Evolutionary conservation across 1,140 invertebrate species (phyloP), one percentile per base, ranked within the genome.

Genomic region (Pseudachorutes palmiensis): DNA sequence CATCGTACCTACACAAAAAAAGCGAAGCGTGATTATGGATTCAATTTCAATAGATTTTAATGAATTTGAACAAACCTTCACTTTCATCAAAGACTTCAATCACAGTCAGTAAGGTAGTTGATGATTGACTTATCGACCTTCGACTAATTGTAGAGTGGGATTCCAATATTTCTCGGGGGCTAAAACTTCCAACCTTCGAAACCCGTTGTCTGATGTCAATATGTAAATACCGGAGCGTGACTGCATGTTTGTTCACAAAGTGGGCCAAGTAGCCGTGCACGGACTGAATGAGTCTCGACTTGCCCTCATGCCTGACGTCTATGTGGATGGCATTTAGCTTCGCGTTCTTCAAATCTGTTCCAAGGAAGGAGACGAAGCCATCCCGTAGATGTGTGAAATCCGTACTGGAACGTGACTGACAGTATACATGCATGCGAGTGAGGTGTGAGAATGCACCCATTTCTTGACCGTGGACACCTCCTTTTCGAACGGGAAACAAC

Each of bases 401-500:
- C n/a, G n/a, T n/a, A n/a, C n/a, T n/a, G n/a, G n/a, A n/a, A n/a
- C n/a, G n/a, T n/a, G n/a, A n/a, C n/a, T n/a, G n/a, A n/a, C n/a
- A n/a, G n/a, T n/a, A n/a, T n/a, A n/a, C n/a, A n/a, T n/a, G n/a
- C n/a, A n/a, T n/a, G n/a, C n/a, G n/a, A n/a, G n/a, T n/a, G n/a
- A n/a, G n/a, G n/a, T n/a, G n/a, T n/a, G n/a, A n/a, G n/a, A n/a
- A n/a, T n/a, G n/a, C n/a, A n/a, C n/a, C n/a, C n/a, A n/a, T n/a
- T n/a, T n/a, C n/a, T n/a, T n/a, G n/a, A n/a, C n/a, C n/a, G n/a
- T n/a, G n/a, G n/a, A n/a, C n/a, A n/a, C n/a, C n/a, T 5, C 14
- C 3, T 55, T 55, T 14, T 19, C 5, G 3, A 2, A 36, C 61
- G 24, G 62, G 41, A n/a, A 64, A 51, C 9, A 64, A 64, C 29